Percentiles rank a stretch among this genome's conserved stretches.
Conservation (phyloP, 2,888 invertebrate genomes). For the Timandra comae region DNA sequence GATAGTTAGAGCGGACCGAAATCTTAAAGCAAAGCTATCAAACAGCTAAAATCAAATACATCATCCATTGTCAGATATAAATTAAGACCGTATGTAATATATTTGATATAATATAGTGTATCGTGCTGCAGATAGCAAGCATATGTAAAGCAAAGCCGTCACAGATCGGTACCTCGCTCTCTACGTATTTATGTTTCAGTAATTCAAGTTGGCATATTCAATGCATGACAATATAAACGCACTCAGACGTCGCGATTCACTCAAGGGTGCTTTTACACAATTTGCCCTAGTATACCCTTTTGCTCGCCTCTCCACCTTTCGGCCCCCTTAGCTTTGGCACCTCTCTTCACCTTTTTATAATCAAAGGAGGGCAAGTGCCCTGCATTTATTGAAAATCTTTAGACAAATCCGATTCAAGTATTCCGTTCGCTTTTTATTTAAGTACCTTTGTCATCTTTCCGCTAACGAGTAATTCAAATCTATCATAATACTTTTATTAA, state of each 20-base stretch:
- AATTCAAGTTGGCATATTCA: conserved; percentile 29
- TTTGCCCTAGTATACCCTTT: conserved; percentile 50
- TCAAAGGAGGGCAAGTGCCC: conserved; percentile 53
- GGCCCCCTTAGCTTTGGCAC: conserved; percentile 39
- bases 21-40: too few species aligned
- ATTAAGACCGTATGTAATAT: too few species aligned
- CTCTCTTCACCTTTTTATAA: conserved; percentile 61
- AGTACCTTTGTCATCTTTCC: conserved; percentile 9
- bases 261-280: conserved; percentile 55
- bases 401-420: conserved; percentile 30
- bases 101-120: too few species aligned
- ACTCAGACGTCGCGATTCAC: conserved; percentile 47
- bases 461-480: too few species aligned
- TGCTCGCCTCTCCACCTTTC: conserved; percentile 45
- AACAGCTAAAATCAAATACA: too few species aligned
- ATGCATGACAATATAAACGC: conserved; percentile 47
- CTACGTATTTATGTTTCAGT: too few species aligned
- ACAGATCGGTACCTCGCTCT: too few species aligned
- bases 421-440: conserved; percentile 8
- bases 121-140: too few species aligned
- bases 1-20: too few species aligned
- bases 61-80: too few species aligned
- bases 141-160: too few species aligned
- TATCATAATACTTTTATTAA: too few species aligned
- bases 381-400: conserved; percentile 49